These are phyloP conservation scores for Lysiphlebus fabarum DNA, from an alignment of 1,140 invertebrate genomes.

Conservation along the genomic window DNA sequence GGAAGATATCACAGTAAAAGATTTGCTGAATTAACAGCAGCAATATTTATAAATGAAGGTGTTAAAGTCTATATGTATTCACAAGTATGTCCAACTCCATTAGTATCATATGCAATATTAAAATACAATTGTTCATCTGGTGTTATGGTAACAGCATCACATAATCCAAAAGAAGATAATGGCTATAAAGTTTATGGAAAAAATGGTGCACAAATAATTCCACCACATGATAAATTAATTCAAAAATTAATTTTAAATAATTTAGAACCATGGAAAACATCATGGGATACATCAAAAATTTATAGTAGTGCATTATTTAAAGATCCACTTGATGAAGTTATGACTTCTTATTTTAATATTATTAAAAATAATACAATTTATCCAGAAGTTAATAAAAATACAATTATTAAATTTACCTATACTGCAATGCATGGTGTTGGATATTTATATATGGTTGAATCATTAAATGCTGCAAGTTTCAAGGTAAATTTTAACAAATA, in stretches of 20 bases:
- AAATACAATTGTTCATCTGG: conserved; percentile 73
- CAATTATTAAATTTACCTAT: conserved; percentile 75
- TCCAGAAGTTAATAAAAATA: conserved; percentile 61
- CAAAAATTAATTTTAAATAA: conserved; percentile 76
- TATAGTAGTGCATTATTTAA: conserved; percentile 51
- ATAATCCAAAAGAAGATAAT: conserved; percentile 99
- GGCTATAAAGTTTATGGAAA: conserved; percentile 98
- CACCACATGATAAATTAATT: conserved; percentile 88
- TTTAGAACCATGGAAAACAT: conserved; percentile 66
- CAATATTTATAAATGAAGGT: conserved; percentile 74
- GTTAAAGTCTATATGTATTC: conserved; percentile 85
- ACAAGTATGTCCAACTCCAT: conserved; percentile 84
- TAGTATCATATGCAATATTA: conserved; percentile 80
- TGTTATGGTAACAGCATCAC: conserved; percentile 96
- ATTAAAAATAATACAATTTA: conserved; percentile 57
- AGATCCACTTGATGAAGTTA: conserved; percentile 63
- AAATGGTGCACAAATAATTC: conserved; percentile 94
- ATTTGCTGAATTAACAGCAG: conserved; percentile 87
- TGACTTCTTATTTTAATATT: conserved; percentile 65
- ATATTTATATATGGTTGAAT: conserved; percentile 71
- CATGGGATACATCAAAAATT: conserved; percentile 64
- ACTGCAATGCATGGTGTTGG: conserved; percentile 99
- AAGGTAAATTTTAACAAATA: conserved; percentile 54
- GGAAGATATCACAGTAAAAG: conserved; percentile 91
- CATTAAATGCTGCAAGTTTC: conserved; percentile 75